A percentile compares a stretch with the other conserved stretches of the same genome.
phyloP scores from a whole-genome alignment of 1,140 invertebrate species.

The Drosophila tristis region DNA sequence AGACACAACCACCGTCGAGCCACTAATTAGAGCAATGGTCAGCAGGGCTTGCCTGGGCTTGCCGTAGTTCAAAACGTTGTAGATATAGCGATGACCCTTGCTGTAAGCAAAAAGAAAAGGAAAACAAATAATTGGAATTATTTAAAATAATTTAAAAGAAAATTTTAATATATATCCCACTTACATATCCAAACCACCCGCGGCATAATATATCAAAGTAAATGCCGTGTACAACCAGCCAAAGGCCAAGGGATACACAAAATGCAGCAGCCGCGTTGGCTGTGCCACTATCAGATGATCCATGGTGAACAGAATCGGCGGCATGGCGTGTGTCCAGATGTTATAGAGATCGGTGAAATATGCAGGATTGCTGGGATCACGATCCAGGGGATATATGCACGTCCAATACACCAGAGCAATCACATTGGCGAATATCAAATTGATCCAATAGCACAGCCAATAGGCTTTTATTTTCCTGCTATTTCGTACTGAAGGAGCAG shows the following conservation, averaged over 20 bases:
- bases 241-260: constrained; percentile 88
- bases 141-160: neutral
- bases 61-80: constrained; percentile 27
- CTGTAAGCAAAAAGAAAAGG: constrained; percentile 12
- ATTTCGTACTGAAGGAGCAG: neutral
- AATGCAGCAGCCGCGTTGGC: constrained; percentile 88
- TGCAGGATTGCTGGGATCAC: neutral
- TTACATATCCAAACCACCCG: constrained; percentile 88
- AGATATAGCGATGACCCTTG: constrained; percentile 27
- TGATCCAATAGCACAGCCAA: constrained; percentile 55
- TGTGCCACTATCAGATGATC: constrained; percentile 89
- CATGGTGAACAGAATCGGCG: constrained; percentile 88
- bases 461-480: constrained; percentile 22
- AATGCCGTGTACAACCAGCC: constrained; percentile 87
- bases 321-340: constrained; percentile 88
- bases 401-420: constrained; percentile 32
- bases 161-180: neutral
- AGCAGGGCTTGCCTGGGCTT: neutral
- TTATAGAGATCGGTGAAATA: constrained; percentile 81
- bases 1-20: neutral
- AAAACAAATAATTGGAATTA: neutral
- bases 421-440: constrained; percentile 3
- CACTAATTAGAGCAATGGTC: fast-evolving
- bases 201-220: constrained; percentile 87
- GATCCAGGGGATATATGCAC: constrained; percentile 18